A percentile compares a stretch with the other conserved stretches of the same genome.
Evolutionary conservation across 2,888 invertebrate species (phyloP).

Genomic region (Pseudococcus viburni): DNA sequence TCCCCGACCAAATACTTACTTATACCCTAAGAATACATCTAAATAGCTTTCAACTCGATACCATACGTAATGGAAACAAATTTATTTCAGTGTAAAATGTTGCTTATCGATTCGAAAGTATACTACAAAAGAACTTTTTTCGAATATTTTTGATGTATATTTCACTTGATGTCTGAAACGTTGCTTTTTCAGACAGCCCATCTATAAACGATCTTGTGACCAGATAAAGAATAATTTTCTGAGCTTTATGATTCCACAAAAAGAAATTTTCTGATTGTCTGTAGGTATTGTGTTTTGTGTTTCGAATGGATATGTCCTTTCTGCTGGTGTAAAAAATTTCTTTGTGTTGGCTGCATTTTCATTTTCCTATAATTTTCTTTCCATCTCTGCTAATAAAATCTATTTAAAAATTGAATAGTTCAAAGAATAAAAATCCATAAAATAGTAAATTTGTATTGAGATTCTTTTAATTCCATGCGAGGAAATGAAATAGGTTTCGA

Average conservation of each 20-base stretch:
- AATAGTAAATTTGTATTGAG: too few relatives aligned
- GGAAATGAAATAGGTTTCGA: too few relatives aligned
- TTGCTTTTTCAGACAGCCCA: not conserved
- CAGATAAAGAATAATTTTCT: not conserved
- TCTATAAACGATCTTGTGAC: not conserved
- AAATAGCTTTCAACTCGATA: not conserved
- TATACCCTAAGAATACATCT: not conserved
- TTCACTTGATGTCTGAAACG: not conserved
- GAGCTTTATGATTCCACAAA: not conserved
- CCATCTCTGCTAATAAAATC: too few relatives aligned
- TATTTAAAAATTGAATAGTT: too few relatives aligned
- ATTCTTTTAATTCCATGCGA: too few relatives aligned
- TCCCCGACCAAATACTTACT: not conserved
- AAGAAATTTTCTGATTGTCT: not conserved
- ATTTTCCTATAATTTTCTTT: too few relatives aligned
- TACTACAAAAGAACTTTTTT: not conserved
- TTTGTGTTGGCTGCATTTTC: too few relatives aligned
- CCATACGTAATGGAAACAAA: constrained; percentile 17
- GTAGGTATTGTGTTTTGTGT: not conserved
- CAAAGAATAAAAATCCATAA: too few relatives aligned
- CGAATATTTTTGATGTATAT: constrained; percentile 29
- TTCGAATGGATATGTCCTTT: not conserved
- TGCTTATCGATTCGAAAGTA: constrained; percentile 20
- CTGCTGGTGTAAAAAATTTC: not conserved
- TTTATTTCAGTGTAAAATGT: constrained; percentile 18